Conservation (phyloP, 2,797 vertebrate species). For the Poeciliopsis gracilis region DNA sequence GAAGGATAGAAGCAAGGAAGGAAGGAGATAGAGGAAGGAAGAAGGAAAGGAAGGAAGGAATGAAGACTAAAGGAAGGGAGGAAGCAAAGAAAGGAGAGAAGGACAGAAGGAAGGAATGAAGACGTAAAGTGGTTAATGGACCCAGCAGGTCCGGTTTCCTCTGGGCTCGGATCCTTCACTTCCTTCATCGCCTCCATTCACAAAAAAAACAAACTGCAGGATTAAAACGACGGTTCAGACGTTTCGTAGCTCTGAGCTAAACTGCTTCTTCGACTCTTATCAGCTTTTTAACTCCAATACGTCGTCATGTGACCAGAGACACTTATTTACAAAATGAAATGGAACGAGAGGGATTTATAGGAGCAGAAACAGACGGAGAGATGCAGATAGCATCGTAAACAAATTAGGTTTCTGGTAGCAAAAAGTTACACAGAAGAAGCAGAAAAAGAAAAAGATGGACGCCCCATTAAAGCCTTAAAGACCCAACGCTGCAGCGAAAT, state of each 20-base stretch:
- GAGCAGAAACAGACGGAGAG: constrained; percentile 24
- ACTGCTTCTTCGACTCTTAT: constrained; percentile 48
- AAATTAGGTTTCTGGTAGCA: neutral
- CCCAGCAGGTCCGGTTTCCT: neutral
- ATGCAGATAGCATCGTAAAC: constrained; percentile 51
- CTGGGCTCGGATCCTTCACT: constrained; percentile 5
- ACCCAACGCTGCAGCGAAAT: neutral
- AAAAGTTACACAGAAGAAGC: neutral
- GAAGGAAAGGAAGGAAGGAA: too few species aligned
- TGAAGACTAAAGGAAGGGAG: too few species aligned
- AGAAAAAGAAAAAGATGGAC: neutral
- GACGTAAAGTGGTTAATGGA: too few species aligned
- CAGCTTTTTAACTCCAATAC: constrained; percentile 37
- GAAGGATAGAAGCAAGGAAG: too few species aligned
- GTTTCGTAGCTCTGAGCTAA: constrained; percentile 11
- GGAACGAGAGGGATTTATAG: constrained; percentile 33
- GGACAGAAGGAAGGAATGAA: too few species aligned
- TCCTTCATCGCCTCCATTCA: neutral
- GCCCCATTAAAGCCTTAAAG: neutral
- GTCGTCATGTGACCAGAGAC: constrained; percentile 40
- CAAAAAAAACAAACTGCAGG: neutral
- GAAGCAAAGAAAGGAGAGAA: too few species aligned
- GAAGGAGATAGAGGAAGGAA: too few species aligned
- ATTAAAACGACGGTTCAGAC: constrained; percentile 28
- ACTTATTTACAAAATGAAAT: constrained; percentile 49